phyloP scores from a whole-genome alignment of 2,113 vertebrate species.

The Oryzias javanicus region DNA sequence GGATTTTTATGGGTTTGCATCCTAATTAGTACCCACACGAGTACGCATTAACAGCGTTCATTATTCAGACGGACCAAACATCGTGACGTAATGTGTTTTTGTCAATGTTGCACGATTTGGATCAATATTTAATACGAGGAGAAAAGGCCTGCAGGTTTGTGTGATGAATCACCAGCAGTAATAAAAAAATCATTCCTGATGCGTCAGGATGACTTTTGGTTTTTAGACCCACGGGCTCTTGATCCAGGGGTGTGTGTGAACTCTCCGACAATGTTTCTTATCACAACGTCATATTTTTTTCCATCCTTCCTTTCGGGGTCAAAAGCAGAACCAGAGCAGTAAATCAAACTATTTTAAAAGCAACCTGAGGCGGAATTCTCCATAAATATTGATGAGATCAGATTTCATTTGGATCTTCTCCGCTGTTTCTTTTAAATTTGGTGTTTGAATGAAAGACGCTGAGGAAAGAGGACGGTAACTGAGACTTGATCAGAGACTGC shows the following conservation, averaged over 20 bases:
- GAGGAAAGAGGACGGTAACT: slow-evolving; percentile 5
- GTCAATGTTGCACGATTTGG: slow-evolving; percentile 13
- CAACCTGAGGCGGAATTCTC: slow-evolving; percentile 13
- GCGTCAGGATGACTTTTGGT: slow-evolving; percentile 5
- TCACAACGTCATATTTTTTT: not conserved
- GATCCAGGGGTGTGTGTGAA: slow-evolving; percentile 25
- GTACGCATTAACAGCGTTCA: slow-evolving; percentile 27
- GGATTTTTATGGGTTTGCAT: slow-evolving; percentile 27
- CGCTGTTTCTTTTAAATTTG: slow-evolving; percentile 12
- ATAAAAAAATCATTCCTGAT: not conserved
- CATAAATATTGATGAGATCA: slow-evolving; percentile 48
- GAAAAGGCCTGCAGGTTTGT: slow-evolving; percentile 8
- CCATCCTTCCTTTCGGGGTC: slow-evolving; percentile 20
- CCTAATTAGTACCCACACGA: slow-evolving; percentile 12
- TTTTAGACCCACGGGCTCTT: not conserved
- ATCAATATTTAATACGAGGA: slow-evolving; percentile 41
- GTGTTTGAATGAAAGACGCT: slow-evolving; percentile 13
- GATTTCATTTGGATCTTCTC: slow-evolving; percentile 45
- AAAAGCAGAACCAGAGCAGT: slow-evolving; percentile 14
- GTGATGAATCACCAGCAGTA: slow-evolving; percentile 2
- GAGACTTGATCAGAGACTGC: slow-evolving; percentile 22
- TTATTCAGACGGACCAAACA: slow-evolving; percentile 24
- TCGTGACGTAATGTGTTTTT: slow-evolving; percentile 17
- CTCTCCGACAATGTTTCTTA: slow-evolving; percentile 25
- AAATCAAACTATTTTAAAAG: slow-evolving; percentile 10